phyloP scores from a whole-genome alignment of 1,140 invertebrate genomes.

The Aphis craccivora region DNA sequence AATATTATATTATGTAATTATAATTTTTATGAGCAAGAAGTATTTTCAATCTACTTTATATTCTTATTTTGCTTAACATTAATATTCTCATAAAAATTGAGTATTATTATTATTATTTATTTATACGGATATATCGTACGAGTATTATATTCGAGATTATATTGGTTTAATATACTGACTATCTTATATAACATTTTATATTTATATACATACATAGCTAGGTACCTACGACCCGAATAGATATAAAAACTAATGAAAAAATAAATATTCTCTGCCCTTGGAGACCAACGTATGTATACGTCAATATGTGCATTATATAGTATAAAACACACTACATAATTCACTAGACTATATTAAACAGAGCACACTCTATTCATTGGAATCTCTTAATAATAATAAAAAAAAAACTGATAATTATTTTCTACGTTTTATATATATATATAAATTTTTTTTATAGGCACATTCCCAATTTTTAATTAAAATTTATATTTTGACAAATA shows the following conservation, averaged over 20 bases:
- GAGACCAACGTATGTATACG: background rate
- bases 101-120: background rate
- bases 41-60: background rate
- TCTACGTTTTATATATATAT: background rate
- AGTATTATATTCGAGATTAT: background rate
- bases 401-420: background rate
- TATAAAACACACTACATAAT: too few relatives aligned
- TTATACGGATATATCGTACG: background rate
- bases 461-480: background rate
- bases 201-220: background rate
- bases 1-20: too few relatives aligned
- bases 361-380: too few relatives aligned
- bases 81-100: background rate
- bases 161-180: background rate
- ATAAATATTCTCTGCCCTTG: background rate
- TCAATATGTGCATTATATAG: too few relatives aligned
- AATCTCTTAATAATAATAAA: background rate
- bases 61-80: background rate
- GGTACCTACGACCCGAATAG: background rate
- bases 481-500: background rate
- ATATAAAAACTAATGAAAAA: slow-evolving; percentile 2
- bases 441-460: background rate
- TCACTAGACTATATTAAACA: too few relatives aligned
- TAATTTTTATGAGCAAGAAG: background rate
- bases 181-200: background rate